phyloP scores from a whole-genome alignment of 2,113 vertebrate species.

The Bostrychus sinensis region DNA sequence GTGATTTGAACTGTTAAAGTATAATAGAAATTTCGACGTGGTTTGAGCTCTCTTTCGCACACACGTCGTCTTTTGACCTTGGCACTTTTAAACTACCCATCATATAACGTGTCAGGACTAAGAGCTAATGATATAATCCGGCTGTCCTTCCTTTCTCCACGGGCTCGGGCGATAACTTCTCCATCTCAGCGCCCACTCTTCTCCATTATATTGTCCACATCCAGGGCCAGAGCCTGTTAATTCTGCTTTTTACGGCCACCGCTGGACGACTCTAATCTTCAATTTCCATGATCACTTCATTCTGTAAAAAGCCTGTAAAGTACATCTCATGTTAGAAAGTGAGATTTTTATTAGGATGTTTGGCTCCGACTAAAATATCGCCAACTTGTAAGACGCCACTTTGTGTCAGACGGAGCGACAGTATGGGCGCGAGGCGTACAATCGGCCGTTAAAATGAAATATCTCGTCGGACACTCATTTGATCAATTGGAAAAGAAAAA shows the following conservation, averaged over 20 bases:
- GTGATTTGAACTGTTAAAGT: constrained; percentile 59
- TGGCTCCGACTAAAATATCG: constrained; percentile 68
- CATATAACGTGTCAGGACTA: constrained; percentile 76
- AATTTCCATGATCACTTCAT: constrained; percentile 75
- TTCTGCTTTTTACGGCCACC: constrained; percentile 66
- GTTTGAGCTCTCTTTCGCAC: constrained; percentile 42
- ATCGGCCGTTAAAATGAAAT: constrained; percentile 67
- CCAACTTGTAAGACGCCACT: constrained; percentile 59
- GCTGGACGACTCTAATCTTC: constrained; percentile 67
- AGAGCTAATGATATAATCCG: constrained; percentile 76
- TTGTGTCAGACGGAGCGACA: constrained; percentile 51
- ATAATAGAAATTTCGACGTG: constrained; percentile 46
- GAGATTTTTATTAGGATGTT: constrained; percentile 64
- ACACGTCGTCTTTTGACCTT: constrained; percentile 63
- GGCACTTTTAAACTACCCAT: constrained; percentile 65
- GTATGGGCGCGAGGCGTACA: constrained; percentile 13
- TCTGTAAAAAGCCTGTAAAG: constrained; percentile 78
- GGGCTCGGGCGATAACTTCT: constrained; percentile 57
- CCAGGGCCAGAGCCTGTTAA: constrained; percentile 66
- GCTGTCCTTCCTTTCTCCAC: constrained; percentile 66
- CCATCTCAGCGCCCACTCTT: constrained; percentile 25
- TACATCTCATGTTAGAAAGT: constrained; percentile 52
- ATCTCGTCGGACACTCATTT: constrained; percentile 38
- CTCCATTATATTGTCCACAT: constrained; percentile 53
- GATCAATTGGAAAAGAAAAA: constrained; percentile 36